Evolutionary conservation across 2,113 vertebrate genomes (phyloP).

Genomic region (Cairina moschata): DNA sequence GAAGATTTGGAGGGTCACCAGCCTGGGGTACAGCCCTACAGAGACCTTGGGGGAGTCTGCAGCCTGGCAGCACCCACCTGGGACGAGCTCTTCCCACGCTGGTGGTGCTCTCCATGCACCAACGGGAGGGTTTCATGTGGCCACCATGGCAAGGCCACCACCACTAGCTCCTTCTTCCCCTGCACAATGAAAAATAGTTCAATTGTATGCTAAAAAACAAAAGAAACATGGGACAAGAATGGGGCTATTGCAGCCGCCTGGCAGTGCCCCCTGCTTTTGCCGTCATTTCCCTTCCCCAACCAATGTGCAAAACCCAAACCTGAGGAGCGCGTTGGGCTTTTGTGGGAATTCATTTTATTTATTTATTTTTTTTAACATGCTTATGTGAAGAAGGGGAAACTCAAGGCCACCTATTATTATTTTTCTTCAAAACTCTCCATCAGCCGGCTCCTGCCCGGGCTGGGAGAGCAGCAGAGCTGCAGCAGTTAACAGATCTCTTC

Average conservation of each 20-base stretch:
- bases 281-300: neutral
- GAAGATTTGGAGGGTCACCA: neutral
- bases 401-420: neutral
- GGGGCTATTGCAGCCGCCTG: neutral
- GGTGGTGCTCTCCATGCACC: neutral
- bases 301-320: neutral
- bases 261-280: neutral
- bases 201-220: neutral
- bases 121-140: neutral
- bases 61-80: neutral
- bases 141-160: neutral
- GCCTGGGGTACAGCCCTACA: neutral
- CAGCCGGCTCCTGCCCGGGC: neutral
- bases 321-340: fast-evolving
- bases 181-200: neutral
- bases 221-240: neutral
- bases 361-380: neutral
- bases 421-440: neutral
- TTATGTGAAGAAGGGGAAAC: neutral
- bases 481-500: constrained; percentile 16
- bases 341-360: neutral
- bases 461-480: neutral
- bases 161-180: neutral
- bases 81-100: fast-evolving
- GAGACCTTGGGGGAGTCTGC: fast-evolving